Base-by-base conservation (phyloP, 2,888 invertebrate species). In the Ommatoiulus sabulosus region DNA sequence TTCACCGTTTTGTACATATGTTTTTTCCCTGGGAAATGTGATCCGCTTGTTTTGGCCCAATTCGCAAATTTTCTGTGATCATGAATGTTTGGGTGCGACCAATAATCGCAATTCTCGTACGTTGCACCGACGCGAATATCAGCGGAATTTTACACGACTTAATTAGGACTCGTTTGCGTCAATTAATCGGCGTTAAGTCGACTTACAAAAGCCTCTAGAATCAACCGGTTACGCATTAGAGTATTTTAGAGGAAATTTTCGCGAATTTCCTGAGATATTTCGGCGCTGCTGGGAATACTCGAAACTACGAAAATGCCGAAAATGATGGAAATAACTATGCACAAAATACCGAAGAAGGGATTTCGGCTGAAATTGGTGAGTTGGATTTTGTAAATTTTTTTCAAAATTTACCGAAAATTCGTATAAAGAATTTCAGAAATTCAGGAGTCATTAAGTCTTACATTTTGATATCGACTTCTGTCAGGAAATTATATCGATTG, bases 31-130 rank as follows among this genome's bases (percentile, higher is more conserved):
- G 57, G 57, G 17, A 57, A 17, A 57, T 57, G 57, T 57, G 57
- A 57, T 17, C 57, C 57, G 17, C 57, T 17, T 17, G 17, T 5
- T 17, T 57, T 0, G 57, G 57, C 57, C 57, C 5, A 57, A 57
- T 17, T 57, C 17, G 17, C 15, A 57, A 12, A 57, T 57, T 57
- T 57, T 57, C 57, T 57, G 57, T 57, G 57, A 57, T 57, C 12
- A 57, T 57, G 57, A 57, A 57, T 57, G 57, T 57, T 57, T 57
- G 57, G 57, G 57, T 57, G 57, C 57, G 57, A 57, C 57, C 57
- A 5, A 57, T 57, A 57, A 57, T 57, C 57, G 57, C 57, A 57
- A 57, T 57, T 57, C 57, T 57, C 57, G 57, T 3, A 57, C 57
- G 57, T 57, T 57, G 57, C 57, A 57, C 57, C 57, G 57, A 17